phyloP scores from a whole-genome alignment of 2,797 vertebrate species.

The Danio kyathit region DNA sequence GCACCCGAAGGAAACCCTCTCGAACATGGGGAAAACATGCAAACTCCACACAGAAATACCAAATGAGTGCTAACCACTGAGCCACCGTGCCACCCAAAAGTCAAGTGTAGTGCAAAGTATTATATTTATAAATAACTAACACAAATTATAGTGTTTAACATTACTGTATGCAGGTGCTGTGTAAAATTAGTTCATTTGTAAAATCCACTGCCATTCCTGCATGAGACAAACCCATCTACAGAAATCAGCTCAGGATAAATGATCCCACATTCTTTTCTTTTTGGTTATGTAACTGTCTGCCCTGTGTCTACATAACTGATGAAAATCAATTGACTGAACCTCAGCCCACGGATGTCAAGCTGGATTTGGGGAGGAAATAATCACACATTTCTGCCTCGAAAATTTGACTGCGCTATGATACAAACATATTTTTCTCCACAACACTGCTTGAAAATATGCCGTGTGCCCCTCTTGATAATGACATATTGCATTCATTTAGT shows the following conservation, averaged over 20 bases:
- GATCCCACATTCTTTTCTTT: slow-evolving; percentile 21
- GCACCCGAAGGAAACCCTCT: too few species aligned
- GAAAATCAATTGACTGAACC: slow-evolving; percentile 49
- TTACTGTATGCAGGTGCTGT: not conserved
- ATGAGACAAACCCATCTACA: not conserved
- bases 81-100: too few species aligned
- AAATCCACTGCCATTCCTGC: not conserved
- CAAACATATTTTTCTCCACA: slow-evolving; percentile 55
- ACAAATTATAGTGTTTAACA: not conserved
- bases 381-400: slow-evolving; percentile 38
- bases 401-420: slow-evolving; percentile 33
- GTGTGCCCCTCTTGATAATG: slow-evolving; percentile 52
- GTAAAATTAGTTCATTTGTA: not conserved
- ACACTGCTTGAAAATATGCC: slow-evolving; percentile 31
- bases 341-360: slow-evolving; percentile 30
- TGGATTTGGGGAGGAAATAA: slow-evolving; percentile 43
- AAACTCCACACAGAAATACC: too few species aligned
- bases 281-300: slow-evolving; percentile 39
- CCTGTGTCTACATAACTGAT: slow-evolving; percentile 41
- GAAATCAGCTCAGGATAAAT: slow-evolving; percentile 8
- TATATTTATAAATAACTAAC: not conserved
- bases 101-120: not conserved
- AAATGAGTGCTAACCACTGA: too few species aligned
- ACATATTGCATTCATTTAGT: slow-evolving; percentile 61
- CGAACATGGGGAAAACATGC: too few species aligned